phyloP scores from a whole-genome alignment of 1,140 invertebrate genomes.

The Drosophila lini region DNA sequence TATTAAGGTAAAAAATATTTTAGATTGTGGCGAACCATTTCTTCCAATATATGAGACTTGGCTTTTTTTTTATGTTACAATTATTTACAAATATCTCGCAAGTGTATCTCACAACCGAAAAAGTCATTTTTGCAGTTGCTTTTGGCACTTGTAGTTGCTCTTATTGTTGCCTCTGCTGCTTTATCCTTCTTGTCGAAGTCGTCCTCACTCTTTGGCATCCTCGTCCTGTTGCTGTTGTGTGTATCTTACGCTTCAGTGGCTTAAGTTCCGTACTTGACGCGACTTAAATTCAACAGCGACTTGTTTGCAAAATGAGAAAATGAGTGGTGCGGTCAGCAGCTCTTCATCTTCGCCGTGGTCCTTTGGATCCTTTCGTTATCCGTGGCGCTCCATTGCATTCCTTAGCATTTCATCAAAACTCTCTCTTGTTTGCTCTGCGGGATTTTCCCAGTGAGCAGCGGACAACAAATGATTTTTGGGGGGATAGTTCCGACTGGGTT shows the following conservation, averaged over 20 bases:
- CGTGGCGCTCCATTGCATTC: slow-evolving; percentile 30
- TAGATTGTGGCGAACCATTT: neutral
- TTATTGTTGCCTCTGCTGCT: slow-evolving; percentile 1
- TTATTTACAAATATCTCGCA: neutral
- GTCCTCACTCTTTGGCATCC: neutral
- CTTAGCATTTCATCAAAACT: slow-evolving; percentile 19
- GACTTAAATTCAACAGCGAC: slow-evolving; percentile 77
- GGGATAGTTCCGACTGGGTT: neutral
- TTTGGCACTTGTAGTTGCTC: slow-evolving; percentile 21
- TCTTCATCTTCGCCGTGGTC: slow-evolving; percentile 32
- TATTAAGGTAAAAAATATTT: neutral
- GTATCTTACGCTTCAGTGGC: slow-evolving; percentile 76
- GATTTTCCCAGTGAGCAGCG: slow-evolving; percentile 1
- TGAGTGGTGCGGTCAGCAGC: slow-evolving; percentile 79
- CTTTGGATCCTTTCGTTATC: slow-evolving; percentile 41
- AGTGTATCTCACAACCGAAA: slow-evolving; percentile 11
- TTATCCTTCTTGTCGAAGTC: slow-evolving; percentile 9
- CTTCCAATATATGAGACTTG: no score
- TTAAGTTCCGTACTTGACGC: slow-evolving; percentile 75
- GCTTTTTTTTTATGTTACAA: neutral
- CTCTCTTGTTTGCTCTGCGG: slow-evolving; percentile 11
- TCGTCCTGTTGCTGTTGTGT: slow-evolving; percentile 53
- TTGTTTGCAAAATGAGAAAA: slow-evolving; percentile 79
- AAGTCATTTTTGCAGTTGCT: neutral
- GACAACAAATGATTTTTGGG: slow-evolving; percentile 29